Percentiles rank a stretch among this genome's conserved stretches.
These are phyloP conservation scores for Trichonephila clavata DNA, from an alignment of 1,140 invertebrate genomes.

Conservation along the genomic window DNA sequence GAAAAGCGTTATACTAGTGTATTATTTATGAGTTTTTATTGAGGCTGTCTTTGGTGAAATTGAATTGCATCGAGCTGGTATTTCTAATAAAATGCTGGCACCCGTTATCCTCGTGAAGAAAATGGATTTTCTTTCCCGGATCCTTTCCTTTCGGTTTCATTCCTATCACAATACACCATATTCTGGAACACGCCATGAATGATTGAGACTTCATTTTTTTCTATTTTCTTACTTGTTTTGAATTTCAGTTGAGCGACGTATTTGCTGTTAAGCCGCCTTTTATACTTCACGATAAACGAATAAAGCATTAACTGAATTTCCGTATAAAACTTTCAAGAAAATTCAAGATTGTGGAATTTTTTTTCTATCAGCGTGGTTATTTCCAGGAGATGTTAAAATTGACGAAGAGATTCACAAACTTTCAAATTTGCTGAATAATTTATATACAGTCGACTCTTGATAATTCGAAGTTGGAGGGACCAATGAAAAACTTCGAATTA, in stretches of 20 bases:
- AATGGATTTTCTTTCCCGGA: conserved; percentile 15
- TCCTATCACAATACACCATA: not conserved
- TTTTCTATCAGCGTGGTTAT: not conserved
- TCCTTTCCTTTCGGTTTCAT: not conserved
- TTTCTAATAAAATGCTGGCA: conserved; percentile 21
- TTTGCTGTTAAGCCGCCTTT: not conserved
- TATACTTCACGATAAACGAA: not conserved
- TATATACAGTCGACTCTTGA: too few species aligned
- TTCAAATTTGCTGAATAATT: too few species aligned
- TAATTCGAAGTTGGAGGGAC: too few species aligned
- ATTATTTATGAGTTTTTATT: conserved; percentile 48
- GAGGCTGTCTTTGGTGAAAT: conserved; percentile 35
- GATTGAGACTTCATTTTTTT: not conserved
- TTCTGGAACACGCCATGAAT: not conserved
- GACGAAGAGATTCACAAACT: too few species aligned
- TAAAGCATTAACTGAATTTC: conserved; percentile 25
- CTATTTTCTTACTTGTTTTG: not conserved
- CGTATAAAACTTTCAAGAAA: not conserved
- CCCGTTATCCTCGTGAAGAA: not conserved
- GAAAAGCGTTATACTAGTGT: conserved; percentile 29
- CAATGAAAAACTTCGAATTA: too few species aligned
- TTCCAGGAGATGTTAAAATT: too few species aligned
- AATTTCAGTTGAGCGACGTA: conserved; percentile 9
- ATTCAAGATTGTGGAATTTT: not conserved
- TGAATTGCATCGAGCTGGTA: conserved; percentile 14